phyloP scores from a whole-genome alignment of 2,888 invertebrate genomes.

The Plagiodera versicolora region DNA sequence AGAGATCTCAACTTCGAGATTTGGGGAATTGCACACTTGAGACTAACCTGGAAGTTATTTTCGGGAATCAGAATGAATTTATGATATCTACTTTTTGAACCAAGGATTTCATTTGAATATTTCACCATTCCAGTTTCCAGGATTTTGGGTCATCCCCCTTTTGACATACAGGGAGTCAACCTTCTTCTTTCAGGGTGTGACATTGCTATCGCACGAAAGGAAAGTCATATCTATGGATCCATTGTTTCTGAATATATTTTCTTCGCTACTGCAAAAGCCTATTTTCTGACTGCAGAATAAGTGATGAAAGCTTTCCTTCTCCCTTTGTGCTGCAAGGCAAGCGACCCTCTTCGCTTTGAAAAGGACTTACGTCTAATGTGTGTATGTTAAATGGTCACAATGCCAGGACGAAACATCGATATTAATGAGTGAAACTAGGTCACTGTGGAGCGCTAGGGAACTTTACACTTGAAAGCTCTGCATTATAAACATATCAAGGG shows the following conservation, averaged over 20 bases:
- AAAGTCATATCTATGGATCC: no score
- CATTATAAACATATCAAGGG: conserved; percentile 1
- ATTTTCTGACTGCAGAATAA: not conserved
- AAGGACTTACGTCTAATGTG: not conserved
- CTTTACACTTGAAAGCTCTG: conserved; percentile 18
- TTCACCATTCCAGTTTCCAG: no score
- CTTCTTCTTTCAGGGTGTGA: no score
- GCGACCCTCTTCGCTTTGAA: not conserved
- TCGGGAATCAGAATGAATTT: no score
- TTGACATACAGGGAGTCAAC: no score
- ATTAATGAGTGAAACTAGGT: conserved; percentile 24
- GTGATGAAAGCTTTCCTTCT: not conserved
- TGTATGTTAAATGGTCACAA: not conserved
- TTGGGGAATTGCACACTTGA: not conserved
- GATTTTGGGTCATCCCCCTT: no score
- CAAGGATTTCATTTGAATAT: no score
- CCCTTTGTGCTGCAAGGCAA: not conserved
- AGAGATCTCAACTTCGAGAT: conserved; percentile 6
- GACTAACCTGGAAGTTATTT: not conserved
- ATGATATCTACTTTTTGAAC: no score
- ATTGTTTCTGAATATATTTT: no score
- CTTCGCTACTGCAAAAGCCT: no score
- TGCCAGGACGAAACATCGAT: conserved; percentile 14
- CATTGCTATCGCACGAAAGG: no score
- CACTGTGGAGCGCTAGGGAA: conserved; percentile 20